phyloP scores from a whole-genome alignment of 2,113 vertebrate species.

The Spheniscus mendiculus region DNA sequence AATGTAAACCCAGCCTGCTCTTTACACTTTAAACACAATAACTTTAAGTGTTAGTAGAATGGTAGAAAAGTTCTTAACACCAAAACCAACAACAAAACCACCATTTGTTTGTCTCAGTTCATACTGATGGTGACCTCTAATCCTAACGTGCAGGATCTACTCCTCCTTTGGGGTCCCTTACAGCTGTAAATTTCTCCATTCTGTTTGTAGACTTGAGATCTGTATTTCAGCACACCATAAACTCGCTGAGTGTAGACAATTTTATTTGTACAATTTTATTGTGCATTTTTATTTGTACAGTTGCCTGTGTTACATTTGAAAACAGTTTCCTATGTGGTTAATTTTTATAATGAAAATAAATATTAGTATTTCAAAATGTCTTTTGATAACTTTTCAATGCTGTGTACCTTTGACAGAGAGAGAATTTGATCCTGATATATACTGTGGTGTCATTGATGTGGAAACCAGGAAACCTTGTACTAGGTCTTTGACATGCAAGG shows the following conservation, averaged over 20 bases:
- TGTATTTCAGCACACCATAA: neutral
- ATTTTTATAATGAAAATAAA: neutral
- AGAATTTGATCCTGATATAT: slow-evolving; percentile 97
- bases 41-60: neutral
- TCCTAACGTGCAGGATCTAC: rapidly evolving
- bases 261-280: neutral
- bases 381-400: neutral
- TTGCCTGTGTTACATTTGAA: neutral
- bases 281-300: neutral
- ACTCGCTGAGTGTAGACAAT: neutral
- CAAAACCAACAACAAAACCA: neutral
- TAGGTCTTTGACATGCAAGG: slow-evolving; percentile 99
- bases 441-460: slow-evolving; percentile 96
- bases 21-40: neutral
- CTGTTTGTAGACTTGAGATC: neutral
- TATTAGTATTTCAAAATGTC: neutral
- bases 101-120: neutral
- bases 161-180: neutral
- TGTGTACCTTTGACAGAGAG: slow-evolving; percentile 82
- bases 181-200: neutral
- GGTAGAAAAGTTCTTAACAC: neutral
- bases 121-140: neutral
- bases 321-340: neutral
- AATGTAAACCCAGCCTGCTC: neutral
- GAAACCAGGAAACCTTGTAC: slow-evolving; percentile 97